Evolutionary conservation across 2,113 vertebrate genomes (phyloP).

Genomic region (Zapornia atra): DNA sequence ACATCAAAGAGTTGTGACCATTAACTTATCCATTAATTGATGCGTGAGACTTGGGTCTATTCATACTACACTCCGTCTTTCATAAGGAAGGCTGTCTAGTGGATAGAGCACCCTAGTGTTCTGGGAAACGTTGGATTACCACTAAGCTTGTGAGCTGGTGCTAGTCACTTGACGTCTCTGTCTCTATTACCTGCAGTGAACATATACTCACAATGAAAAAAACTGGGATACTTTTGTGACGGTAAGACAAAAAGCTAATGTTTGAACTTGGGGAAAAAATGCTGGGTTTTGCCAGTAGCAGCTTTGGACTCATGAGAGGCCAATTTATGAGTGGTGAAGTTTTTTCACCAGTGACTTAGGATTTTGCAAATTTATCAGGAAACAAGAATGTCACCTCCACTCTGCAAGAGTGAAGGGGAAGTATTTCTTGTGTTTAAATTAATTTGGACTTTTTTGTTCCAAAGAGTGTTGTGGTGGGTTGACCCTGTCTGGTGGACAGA

Average conservation of each 20-base stretch:
- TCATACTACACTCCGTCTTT: not conserved
- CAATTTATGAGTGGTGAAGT: not conserved
- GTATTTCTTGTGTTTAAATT: not conserved
- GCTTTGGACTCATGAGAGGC: not conserved
- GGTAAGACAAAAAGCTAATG: not conserved
- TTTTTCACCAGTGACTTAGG: not conserved
- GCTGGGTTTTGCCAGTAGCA: not conserved
- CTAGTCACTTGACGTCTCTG: not conserved
- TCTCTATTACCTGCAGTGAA: not conserved
- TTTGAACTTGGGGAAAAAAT: not conserved
- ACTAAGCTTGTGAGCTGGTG: not conserved
- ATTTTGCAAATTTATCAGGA: not conserved
- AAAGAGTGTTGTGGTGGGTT: not conserved
- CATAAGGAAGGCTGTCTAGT: not conserved
- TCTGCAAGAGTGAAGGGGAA: not conserved
- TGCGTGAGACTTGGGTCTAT: not conserved
- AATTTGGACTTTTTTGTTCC: not conserved
- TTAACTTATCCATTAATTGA: not conserved
- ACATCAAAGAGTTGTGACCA: not conserved
- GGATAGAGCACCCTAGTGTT: not conserved
- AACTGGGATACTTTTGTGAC: not conserved
- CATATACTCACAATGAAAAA: not conserved
- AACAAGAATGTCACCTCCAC: not conserved
- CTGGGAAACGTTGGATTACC: not conserved
- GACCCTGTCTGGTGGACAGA: no score